These are phyloP conservation scores for Drosophila quinaria DNA, from an alignment of 2,888 invertebrate species.

Conservation along the genomic window DNA sequence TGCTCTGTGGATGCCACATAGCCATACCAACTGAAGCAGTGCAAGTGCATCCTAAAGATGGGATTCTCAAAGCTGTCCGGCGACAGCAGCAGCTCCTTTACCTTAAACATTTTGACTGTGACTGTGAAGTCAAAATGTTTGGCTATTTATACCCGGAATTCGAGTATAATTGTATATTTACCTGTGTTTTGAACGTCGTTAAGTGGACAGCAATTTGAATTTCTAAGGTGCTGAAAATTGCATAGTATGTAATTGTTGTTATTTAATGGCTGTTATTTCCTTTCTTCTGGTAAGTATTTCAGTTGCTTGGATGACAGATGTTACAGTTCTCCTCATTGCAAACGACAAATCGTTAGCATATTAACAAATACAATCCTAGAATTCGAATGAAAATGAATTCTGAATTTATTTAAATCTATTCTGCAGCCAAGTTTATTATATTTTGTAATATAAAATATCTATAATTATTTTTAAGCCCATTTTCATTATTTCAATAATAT, in stretches of 20 bases:
- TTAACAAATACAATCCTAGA: conserved; percentile 10
- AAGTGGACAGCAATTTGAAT: conserved; percentile 61
- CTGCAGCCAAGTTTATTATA: no score
- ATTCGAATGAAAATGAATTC: no score
- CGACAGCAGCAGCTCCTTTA: conserved; percentile 54
- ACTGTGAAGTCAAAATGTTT: background rate
- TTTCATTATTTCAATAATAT: no score
- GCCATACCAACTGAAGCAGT: conserved; percentile 64
- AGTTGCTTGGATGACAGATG: conserved; percentile 35
- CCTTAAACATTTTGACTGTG: conserved; percentile 56
- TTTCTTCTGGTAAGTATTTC: conserved; percentile 15
- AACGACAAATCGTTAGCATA: conserved; percentile 30
- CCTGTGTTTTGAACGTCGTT: conserved; percentile 5
- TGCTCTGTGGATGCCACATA: conserved; percentile 68
- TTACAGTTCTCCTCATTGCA: conserved; percentile 29
- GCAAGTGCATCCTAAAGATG: conserved; percentile 66
- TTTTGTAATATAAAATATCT: no score
- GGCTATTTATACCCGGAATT: conserved; percentile 41
- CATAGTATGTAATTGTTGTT: conserved; percentile 45
- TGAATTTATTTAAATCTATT: background rate
- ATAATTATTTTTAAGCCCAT: no score
- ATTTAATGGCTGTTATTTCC: conserved; percentile 46
- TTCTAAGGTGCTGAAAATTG: conserved; percentile 60
- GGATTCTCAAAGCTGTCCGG: conserved; percentile 63
- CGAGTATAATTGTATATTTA: background rate